A percentile compares a stretch with the other conserved stretches of the same genome.
Evolutionary conservation across 2,888 invertebrate species (phyloP).

Genomic region (Monopis laevigella): DNA sequence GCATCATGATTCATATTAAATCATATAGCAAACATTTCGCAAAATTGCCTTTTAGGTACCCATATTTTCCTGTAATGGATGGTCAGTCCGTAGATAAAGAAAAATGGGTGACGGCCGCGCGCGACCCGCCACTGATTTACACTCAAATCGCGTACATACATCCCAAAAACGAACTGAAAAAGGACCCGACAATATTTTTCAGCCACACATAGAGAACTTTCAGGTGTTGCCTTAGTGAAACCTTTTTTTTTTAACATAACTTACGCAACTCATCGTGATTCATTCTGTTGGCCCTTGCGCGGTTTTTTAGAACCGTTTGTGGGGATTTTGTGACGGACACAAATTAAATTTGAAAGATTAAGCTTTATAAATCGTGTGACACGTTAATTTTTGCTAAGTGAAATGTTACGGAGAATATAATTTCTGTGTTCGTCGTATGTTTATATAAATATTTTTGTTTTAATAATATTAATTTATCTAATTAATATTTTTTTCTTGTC

Average conservation of each 20-base stretch:
- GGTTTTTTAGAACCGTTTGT: background rate
- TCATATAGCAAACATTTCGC: background rate
- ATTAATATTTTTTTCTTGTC: too few species aligned
- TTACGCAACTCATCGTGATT: constrained; percentile 8
- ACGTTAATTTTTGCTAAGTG: too few species aligned
- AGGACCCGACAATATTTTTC: constrained; percentile 2
- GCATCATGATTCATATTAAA: too few species aligned
- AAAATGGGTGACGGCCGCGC: constrained; percentile 2
- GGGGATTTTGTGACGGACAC: background rate
- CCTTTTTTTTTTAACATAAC: background rate
- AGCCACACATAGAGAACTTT: background rate
- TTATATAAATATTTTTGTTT: too few species aligned
- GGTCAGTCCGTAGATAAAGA: background rate
- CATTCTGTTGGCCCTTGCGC: constrained; percentile 6
- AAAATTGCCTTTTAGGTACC: background rate
- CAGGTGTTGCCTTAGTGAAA: constrained; percentile 5
- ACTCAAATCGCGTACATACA: constrained; percentile 8
- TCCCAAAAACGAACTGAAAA: background rate
- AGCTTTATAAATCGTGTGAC: too few species aligned
- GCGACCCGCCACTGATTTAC: constrained; percentile 8
- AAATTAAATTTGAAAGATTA: too few species aligned
- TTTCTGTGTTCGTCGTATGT: too few species aligned
- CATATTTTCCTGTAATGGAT: constrained; percentile 4
- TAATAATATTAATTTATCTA: too few species aligned
- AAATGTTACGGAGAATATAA: too few species aligned